These are phyloP conservation scores for Rhopilema esculentum DNA, from an alignment of 30 jellyfish, hydroid and myxozoan species.

Conservation along the genomic window DNA sequence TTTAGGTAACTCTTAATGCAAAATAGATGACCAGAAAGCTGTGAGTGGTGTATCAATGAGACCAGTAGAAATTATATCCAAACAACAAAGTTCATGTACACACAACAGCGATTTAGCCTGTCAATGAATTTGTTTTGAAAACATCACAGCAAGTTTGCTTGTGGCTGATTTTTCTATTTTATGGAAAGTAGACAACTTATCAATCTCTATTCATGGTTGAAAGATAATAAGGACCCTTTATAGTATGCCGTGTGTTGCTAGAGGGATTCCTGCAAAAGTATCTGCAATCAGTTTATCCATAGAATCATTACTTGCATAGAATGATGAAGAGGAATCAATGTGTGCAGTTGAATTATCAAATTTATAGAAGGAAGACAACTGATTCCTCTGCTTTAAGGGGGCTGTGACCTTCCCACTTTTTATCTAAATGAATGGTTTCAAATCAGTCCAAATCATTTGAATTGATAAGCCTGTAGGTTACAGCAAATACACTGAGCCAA, in stretches of 20 bases:
- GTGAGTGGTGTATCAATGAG: background rate
- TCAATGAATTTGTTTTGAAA: background rate
- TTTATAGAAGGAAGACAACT: too few species aligned
- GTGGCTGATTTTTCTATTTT: background rate
- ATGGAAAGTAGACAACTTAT: background rate
- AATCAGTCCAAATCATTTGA: too few species aligned
- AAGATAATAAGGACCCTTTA: background rate
- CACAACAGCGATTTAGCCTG: background rate
- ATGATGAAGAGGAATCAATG: too few species aligned
- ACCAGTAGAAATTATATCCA: background rate
- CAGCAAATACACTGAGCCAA: too few species aligned
- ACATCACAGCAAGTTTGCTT: background rate
- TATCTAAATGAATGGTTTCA: too few species aligned
- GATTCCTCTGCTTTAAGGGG: too few species aligned
- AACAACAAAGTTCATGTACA: background rate
- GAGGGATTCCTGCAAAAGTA: too few species aligned
- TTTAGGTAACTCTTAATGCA: background rate
- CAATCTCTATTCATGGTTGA: conserved; percentile 11
- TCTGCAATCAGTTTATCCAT: background rate
- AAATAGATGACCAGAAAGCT: conserved; percentile 8
- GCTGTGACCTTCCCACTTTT: too few species aligned
- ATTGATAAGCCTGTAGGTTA: too few species aligned
- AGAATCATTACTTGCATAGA: too few species aligned
- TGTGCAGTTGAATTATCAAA: too few species aligned
- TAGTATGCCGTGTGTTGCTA: background rate